Base-by-base conservation (phyloP, 2,888 invertebrate genomes). In the Tachystola acroxantha region DNA sequence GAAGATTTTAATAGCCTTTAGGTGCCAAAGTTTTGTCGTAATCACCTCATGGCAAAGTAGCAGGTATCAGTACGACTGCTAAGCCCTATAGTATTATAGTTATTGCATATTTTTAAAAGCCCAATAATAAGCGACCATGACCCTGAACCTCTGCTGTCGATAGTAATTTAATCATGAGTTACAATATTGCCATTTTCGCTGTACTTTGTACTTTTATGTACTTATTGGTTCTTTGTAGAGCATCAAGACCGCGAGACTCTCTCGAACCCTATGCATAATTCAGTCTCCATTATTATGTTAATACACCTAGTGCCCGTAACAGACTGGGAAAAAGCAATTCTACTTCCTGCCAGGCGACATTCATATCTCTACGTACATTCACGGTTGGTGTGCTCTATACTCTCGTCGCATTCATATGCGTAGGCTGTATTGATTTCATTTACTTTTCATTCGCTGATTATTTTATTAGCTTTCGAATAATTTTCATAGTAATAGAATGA, bases 231-330 rank as follows among this genome's bases (percentile, higher is more conserved):
- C n/a, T n/a, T n/a, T n/a, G n/a, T n/a, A n/a, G n/a, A n/a, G n/a
- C n/a, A n/a, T n/a, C n/a, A n/a, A 29, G 41, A 37, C 36, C 37
- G 31, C 37, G 32, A 43, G 32, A 32, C 35, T 36, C 32, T 42
- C 39, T 20, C 35, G 39, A 45, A 42, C 39, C 43, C 43, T 34
- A 69, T 74, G 58, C 64, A 74, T 77, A 61, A 74, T 73, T 70
- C 69, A 74, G 45, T 48, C 37, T 32, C 53, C 20, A 70, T 75
- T 74, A 73, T 64, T 66, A 75, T 75, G 76, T 57, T 61, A 72
- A 71, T 68, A 56, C 40, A 35, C 40, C 40, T 46, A 45, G 47
- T 50, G 40, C 51, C 46, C 41, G 48, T 39, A 40, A 48, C 45
- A 50, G 45, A 44, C 45, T 57, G 47, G 20, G 19, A 13, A 61